Conservation (phyloP, 2,113 vertebrate genomes). For the Leptocoma aspasia region DNA sequence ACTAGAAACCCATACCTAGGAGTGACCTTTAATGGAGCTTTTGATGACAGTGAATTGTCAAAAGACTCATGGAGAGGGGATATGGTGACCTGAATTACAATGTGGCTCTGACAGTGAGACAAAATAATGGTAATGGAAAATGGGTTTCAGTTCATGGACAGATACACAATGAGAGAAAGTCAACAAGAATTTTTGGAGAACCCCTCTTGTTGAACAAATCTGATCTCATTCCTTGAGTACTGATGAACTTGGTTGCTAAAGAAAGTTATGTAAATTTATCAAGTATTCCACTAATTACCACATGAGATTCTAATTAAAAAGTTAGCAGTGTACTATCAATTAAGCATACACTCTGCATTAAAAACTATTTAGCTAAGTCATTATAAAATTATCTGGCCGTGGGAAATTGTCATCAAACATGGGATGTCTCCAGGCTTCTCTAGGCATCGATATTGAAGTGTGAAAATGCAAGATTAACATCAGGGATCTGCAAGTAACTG, state of each 20-base stretch:
- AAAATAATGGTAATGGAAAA: not conserved
- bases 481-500: not conserved
- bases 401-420: not conserved
- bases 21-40: not conserved
- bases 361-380: constrained; percentile 17
- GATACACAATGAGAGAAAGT: not conserved
- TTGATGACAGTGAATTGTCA: not conserved
- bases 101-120: not conserved
- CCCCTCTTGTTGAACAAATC: not conserved
- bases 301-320: constrained; percentile 18
- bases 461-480: not conserved
- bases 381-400: constrained; percentile 24
- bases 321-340: not conserved
- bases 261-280: constrained; percentile 3
- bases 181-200: not conserved
- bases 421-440: not conserved
- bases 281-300: constrained; percentile 23
- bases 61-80: not conserved
- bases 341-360: not conserved
- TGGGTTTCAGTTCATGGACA: not conserved
- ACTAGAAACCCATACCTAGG: not conserved
- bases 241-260: not conserved
- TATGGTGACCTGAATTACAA: not conserved
- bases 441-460: not conserved
- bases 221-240: not conserved